Base-by-base conservation (phyloP, 2,888 invertebrate species). In the Antheraea yamamai region DNA sequence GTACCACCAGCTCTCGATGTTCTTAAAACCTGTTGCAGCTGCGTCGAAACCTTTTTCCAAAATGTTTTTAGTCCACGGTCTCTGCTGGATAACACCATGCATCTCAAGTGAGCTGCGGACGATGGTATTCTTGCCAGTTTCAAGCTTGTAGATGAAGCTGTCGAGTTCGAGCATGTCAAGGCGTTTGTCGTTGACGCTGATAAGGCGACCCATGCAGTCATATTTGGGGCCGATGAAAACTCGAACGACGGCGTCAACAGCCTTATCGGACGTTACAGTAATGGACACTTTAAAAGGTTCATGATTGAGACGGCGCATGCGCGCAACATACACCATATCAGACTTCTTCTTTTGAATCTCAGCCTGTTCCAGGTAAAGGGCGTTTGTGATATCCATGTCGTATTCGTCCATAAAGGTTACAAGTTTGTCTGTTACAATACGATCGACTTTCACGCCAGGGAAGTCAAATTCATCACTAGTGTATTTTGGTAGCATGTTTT, bases 151-250 rank as follows among this genome's bases (percentile, higher is more conserved):
- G 72, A 95, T 77, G 94, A 97, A 96, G 81, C 90, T 91, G 83
- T 95, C 95, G 73, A 95, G 90, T 79, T 95, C 95, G 39, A 95
- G 83, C 94, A 95, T 94, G 79, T 93, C 92, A 68, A 83, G 77
- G 74, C 94, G 92, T 76, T 91, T 92, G 87, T 93, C 92, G 83
- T 94, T 91, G 78, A 93, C 87, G 82, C 94, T 93, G 73, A 96
- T 88, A 47, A 95, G 91, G 75, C 95, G 95, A 77, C 96, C 96
- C 83, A 95, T 93, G 88, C 96, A 95, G 89, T 97, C 96, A 90
- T 95, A 96, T 89, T 97, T 97, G 64, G 97, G 97, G 82, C 96
- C 97, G 79, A 97, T 89, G 95, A 96, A 97, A 23, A 96, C 90
- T 76, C 97, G 96, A 20, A 97, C 95, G 18, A 97, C 95, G 73